phyloP scores from a whole-genome alignment of 2,113 vertebrate species.

The Tachysurus vachellii region DNA sequence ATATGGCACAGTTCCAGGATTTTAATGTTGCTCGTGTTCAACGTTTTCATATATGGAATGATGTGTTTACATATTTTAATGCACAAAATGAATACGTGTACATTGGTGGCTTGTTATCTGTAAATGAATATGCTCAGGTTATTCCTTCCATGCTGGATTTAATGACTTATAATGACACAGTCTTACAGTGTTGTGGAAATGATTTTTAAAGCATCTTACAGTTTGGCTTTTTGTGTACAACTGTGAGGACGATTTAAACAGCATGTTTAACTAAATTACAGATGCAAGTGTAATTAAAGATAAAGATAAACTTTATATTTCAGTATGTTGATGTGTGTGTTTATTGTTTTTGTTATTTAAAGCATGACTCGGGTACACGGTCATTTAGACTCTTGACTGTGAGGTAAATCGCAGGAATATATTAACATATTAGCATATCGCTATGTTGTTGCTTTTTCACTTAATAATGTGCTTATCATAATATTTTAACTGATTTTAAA shows the following conservation, averaged over 20 bases:
- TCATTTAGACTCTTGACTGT: not conserved
- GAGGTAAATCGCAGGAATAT: not conserved
- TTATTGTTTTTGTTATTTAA: not conserved
- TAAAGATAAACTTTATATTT: constrained; percentile 18
- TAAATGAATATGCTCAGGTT: constrained; percentile 28
- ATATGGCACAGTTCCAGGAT: not conserved
- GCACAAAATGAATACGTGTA: not conserved
- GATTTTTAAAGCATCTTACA: not conserved
- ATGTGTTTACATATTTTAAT: not conserved
- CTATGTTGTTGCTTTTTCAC: not conserved
- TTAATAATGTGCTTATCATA: not conserved
- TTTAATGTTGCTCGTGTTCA: not conserved
- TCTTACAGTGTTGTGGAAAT: not conserved
- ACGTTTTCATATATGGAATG: not conserved
- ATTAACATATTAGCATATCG: not conserved
- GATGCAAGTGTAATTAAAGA: constrained; percentile 22
- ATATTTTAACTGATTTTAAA: not conserved
- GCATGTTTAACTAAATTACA: not conserved
- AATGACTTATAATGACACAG: not conserved
- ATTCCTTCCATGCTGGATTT: not conserved
- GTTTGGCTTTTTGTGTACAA: constrained; percentile 4
- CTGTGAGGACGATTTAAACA: not conserved
- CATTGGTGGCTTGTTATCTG: not conserved
- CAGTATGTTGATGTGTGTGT: not conserved
- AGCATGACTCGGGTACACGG: not conserved